phyloP scores from a whole-genome alignment of 2,113 vertebrate genomes.

The Gobiocypris rarus region DNA sequence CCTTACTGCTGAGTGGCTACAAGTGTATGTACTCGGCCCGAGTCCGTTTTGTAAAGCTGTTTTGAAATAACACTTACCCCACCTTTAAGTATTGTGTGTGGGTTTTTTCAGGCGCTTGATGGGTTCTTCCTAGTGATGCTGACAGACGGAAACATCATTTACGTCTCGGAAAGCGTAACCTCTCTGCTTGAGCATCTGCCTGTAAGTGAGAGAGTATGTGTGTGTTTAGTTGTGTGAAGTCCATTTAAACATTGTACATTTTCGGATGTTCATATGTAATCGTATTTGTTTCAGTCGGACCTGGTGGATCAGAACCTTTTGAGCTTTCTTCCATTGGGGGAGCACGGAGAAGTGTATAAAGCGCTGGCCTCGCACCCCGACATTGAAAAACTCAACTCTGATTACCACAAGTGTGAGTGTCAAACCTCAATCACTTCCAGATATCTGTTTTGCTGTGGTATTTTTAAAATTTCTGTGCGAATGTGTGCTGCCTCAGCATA shows the following conservation, averaged over 20 bases:
- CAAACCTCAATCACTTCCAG: neutral
- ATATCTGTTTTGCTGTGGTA: neutral
- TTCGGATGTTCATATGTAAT: neutral
- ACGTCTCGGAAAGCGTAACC: slow-evolving; percentile 94
- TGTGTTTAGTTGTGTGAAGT: neutral
- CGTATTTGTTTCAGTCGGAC: slow-evolving; percentile 84
- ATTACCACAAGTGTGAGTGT: slow-evolving; percentile 95
- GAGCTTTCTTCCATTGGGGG: slow-evolving; percentile 95
- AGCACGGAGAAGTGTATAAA: slow-evolving; percentile 95
- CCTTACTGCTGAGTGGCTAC: too few species aligned
- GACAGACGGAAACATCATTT: slow-evolving; percentile 97
- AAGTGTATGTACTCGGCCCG: too few species aligned
- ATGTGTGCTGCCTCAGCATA: neutral
- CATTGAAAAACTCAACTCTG: slow-evolving; percentile 85
- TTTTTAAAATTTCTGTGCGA: neutral
- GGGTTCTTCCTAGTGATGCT: slow-evolving; percentile 98
- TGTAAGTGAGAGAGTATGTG: slow-evolving; percentile 79
- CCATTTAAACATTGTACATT: neutral
- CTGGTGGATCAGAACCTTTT: slow-evolving; percentile 99
- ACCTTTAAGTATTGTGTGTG: too few species aligned
- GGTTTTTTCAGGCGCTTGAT: slow-evolving; percentile 90
- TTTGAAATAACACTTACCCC: too few species aligned
- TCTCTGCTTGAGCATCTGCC: slow-evolving; percentile 96
- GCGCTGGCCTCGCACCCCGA: slow-evolving; percentile 89
- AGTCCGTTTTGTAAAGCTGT: too few species aligned